These are phyloP conservation scores for Ciconia maguari DNA, from an alignment of 2,113 vertebrate species.

Conservation along the genomic window DNA sequence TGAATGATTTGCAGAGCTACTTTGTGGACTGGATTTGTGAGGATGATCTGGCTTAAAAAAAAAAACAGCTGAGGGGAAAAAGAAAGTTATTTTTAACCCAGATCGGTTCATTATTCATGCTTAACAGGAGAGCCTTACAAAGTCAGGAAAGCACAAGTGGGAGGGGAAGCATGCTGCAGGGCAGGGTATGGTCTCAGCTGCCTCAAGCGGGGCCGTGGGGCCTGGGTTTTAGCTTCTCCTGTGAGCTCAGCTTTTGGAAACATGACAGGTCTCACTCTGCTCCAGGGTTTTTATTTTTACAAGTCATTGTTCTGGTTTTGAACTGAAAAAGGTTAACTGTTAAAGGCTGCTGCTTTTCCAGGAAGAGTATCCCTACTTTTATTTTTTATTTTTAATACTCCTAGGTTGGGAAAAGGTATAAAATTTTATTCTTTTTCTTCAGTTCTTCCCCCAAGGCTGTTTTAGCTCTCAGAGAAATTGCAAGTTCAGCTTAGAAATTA, in stretches of 20 bases:
- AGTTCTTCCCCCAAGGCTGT: neutral
- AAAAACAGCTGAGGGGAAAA: neutral
- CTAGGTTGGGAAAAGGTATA: neutral
- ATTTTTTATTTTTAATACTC: neutral
- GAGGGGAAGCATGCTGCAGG: neutral
- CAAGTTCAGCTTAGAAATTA: neutral
- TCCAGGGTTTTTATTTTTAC: neutral
- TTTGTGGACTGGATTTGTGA: constrained; percentile 13
- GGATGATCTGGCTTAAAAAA: constrained; percentile 14
- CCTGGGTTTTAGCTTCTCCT: neutral
- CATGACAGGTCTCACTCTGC: neutral
- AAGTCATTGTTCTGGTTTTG: neutral
- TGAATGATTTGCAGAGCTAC: constrained; percentile 1
- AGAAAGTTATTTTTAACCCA: constrained; percentile 33
- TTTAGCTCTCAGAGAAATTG: neutral
- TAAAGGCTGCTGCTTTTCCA: neutral
- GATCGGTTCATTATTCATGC: neutral
- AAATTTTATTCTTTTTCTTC: too few species aligned
- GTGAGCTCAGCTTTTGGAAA: neutral
- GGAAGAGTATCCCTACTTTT: neutral
- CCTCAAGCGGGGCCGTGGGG: neutral
- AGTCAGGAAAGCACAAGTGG: neutral
- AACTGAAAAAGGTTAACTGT: neutral
- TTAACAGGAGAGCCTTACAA: neutral
- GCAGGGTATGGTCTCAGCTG: neutral